A percentile compares a stretch with the other conserved stretches of the same genome.
These are phyloP conservation scores for Chromis chromis DNA, from an alignment of 2,797 vertebrate species.

Conservation along the genomic window DNA sequence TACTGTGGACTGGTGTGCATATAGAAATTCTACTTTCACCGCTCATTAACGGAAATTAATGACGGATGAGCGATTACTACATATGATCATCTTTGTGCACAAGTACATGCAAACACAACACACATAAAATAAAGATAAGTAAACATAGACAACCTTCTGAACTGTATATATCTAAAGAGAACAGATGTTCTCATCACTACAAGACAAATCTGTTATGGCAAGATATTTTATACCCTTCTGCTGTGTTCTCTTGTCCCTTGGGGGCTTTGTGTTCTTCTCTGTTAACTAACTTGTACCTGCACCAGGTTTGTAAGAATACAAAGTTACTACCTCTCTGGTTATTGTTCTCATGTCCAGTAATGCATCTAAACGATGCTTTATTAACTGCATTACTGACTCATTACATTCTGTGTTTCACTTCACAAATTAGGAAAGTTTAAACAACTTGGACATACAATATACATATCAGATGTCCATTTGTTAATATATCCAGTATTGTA, in stretches of 20 bases:
- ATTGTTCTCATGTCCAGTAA: neutral
- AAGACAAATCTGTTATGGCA: conserved; percentile 40
- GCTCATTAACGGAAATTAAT: neutral
- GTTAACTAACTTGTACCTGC: conserved; percentile 24
- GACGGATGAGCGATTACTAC: neutral
- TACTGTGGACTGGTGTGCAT: neutral
- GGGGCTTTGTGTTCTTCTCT: conserved; percentile 40
- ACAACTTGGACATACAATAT: neutral
- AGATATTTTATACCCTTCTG: conserved; percentile 23
- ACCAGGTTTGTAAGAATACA: conserved; percentile 26
- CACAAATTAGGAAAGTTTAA: neutral
- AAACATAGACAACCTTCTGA: conserved; percentile 5
- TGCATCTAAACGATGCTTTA: neutral
- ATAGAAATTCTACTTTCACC: neutral
- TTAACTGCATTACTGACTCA: neutral
- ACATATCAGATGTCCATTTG: neutral
- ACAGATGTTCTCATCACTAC: conserved; percentile 34
- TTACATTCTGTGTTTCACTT: neutral
- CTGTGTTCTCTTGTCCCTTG: conserved; percentile 2
- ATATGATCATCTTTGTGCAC: neutral
- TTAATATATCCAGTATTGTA: conserved; percentile 2
- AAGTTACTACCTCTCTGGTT: neutral
- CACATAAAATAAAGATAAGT: neutral
- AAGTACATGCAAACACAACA: neutral
- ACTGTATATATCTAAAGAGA: conserved; percentile 10